Base-by-base conservation (phyloP, 2,797 vertebrate species). In the Acanthurus lineatus region DNA sequence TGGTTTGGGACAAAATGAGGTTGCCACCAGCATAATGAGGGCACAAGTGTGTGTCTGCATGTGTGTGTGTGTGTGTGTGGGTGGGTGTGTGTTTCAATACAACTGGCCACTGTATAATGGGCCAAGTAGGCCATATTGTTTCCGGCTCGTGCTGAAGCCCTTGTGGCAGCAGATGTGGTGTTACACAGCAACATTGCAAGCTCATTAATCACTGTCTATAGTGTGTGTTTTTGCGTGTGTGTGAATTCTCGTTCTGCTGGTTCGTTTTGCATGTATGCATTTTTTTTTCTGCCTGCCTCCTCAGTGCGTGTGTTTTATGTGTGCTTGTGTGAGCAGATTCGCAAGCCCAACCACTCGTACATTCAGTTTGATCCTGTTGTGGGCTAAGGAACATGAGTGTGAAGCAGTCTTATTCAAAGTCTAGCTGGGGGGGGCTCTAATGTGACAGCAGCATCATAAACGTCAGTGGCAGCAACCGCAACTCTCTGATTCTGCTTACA, bases 191-290 rank as follows among this genome's bases (percentile, higher is more conserved):
- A 83, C 91, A 87, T 88, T 91, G 86, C 85, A 91, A 91, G 79
- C 89, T 92, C 91, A 94, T 96, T 94, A 93, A 95, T 95, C 95
- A 93, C 78, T 88, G 90, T 92, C 93, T 69, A 60, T 59, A 1
- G 15, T 45, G 38, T 54, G 81, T 75, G 75, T 56, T 32, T 32
- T 32, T 32, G 28, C 28, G 28, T 32, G 28, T 32, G 51, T 53
- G 42, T 57, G 60, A 32, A 32, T 58, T 74, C 51, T 71, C 76
- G 63, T 69, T 82, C 40, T 54, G 32, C 19, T 40, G 6, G 57
- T 14, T 20, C 77, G 57, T 69, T 92, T 74, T 78, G 78, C 85
- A 85, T 88, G 53, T 49, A 32, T 75, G 81, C 73, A 77, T 62
- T 76, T 86, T 77, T 86, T 63, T 69, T 42, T 14, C 19, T 54